phyloP scores from a whole-genome alignment of 2,113 vertebrate species.

The Nesoenas mayeri region DNA sequence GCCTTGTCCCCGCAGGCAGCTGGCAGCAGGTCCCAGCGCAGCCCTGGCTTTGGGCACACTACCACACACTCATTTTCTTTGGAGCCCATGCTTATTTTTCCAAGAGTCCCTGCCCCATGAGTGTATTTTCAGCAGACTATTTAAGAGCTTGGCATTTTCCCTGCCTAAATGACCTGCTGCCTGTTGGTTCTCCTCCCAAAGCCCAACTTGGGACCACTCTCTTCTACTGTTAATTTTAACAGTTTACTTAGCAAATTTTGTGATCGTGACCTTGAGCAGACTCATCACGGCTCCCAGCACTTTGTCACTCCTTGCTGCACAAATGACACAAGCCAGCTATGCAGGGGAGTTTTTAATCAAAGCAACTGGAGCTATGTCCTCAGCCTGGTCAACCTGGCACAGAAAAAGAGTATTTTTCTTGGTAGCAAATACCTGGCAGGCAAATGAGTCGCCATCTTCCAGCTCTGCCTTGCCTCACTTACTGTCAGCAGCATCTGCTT shows the following conservation, averaged over 20 bases:
- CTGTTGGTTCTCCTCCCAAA: background rate
- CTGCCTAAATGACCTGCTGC: background rate
- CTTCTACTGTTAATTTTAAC: background rate
- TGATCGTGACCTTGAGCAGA: background rate
- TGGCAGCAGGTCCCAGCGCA: background rate
- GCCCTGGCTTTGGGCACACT: background rate
- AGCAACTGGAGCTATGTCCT: background rate
- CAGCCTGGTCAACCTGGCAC: background rate
- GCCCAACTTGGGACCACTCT: background rate
- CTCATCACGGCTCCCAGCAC: background rate
- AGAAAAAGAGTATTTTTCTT: background rate
- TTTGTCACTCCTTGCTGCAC: background rate
- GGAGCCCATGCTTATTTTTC: conserved; percentile 1
- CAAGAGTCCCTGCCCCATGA: background rate
- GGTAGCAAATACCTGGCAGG: background rate
- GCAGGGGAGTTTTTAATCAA: background rate
- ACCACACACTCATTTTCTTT: background rate
- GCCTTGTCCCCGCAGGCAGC: background rate
- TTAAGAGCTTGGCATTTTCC: background rate
- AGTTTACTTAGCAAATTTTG: background rate
- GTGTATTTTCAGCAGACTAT: background rate
- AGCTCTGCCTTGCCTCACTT: background rate
- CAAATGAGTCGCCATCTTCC: background rate
- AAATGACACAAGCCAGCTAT: background rate
- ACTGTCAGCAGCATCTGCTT: background rate